Conservation (phyloP, 2,888 invertebrate species). For the Incurvaria masculella region DNA sequence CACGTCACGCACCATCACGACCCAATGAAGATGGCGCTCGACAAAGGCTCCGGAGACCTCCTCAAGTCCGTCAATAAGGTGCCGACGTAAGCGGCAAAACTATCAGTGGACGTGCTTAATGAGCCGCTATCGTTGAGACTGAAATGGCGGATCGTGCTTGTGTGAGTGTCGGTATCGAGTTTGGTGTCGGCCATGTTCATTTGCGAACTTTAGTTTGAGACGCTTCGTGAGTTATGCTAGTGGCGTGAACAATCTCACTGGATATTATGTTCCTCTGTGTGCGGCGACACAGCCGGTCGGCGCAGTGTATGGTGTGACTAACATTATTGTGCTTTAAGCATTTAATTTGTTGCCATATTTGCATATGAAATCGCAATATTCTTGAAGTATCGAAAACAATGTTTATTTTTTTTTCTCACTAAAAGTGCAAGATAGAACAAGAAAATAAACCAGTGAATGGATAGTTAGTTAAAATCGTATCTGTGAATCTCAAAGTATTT, state of each 20-base stretch:
- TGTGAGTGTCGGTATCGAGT: no score
- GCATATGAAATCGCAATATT: background rate
- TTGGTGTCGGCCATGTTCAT: no score
- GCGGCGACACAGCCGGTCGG: background rate
- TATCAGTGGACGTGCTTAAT: no score
- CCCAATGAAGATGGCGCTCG: conserved; percentile 70
- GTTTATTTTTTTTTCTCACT: conserved; percentile 3
- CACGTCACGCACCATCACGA: conserved; percentile 70
- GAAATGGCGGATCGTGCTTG: no score
- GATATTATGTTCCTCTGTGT: background rate
- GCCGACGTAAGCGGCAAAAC: conserved; percentile 70
- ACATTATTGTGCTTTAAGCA: conserved; percentile 54
- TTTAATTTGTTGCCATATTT: conserved; percentile 58
- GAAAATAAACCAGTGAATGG: background rate
- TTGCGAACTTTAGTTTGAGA: background rate
- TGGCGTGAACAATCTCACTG: background rate
- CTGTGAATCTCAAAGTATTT: conserved; percentile 59
- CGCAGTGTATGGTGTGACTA: background rate
- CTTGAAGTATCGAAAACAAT: background rate
- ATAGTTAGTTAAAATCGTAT: conserved; percentile 55
- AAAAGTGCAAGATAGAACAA: background rate
- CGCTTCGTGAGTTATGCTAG: background rate
- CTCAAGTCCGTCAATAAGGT: conserved; percentile 75
- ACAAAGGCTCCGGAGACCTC: conserved; percentile 71
- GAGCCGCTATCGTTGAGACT: no score